Base-by-base conservation (phyloP, 1,140 invertebrate genomes). In the Drosophila pachea region DNA sequence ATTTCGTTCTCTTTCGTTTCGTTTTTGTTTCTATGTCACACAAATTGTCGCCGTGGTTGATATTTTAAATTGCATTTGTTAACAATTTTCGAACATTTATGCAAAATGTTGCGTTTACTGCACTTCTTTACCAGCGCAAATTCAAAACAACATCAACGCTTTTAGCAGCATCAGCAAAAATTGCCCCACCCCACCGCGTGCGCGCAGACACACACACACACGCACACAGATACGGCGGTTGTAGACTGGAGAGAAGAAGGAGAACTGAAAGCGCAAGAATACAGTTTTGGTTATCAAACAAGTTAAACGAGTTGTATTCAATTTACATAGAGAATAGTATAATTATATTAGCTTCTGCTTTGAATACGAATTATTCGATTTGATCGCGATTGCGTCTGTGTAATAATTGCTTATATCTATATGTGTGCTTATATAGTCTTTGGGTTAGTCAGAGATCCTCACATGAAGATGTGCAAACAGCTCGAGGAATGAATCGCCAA, bases 21-120 rank as follows among this genome's bases (percentile, higher is more conserved):
- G 54, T 60, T 48, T 64, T 68, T 65, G 16, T 62, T 49, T 76
- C 68, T 71, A 66, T 83, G 79, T 84, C 79, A 84, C 84, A 84
- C 68, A 83, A 83, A 84, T 83, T 82, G 79, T 73, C 76, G 76
- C 76, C 79, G 78, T 78, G 68, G 78, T 78, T 82, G 78, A 82
- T 79, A 83, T 76, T 83, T 78, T 78, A 84, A 84, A 84, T 56
- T 84, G 79, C 79, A 79, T 79, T 84, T 84, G 79, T 84, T 84
- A 84, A 84, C 79, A 84, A 79, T 79, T 84, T 81, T 84, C 50
- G 66, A 73, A 78, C 78, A 83, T 83, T 76, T 63, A 7, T 65
- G 62, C 73, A 59, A 43, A 43, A 66, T 74, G 62, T 78, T 72
- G 74, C 75, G 35, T 70, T 70, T 58, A 55, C 55, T 69, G 54